A percentile compares a stretch with the other conserved stretches of the same genome.
phyloP scores from a whole-genome alignment of 1,140 invertebrate genomes.

The Dufourea novaeangliae region DNA sequence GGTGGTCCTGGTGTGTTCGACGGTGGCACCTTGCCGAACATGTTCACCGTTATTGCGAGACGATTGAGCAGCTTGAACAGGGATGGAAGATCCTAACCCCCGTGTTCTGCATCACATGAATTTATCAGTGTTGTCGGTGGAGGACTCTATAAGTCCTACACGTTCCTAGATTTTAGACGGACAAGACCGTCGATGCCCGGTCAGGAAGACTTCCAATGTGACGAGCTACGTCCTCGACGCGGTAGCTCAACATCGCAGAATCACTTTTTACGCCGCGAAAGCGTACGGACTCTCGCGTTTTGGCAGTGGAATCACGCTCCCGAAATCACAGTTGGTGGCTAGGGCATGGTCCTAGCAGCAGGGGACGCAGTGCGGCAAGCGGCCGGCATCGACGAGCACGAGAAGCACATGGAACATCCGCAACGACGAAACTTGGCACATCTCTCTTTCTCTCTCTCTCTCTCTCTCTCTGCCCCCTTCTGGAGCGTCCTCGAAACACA shows the following conservation, averaged over 20 bases:
- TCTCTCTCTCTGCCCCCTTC: slow-evolving; percentile 1
- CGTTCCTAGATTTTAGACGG: background rate
- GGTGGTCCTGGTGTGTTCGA: slow-evolving; percentile 71
- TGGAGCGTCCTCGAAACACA: slow-evolving; percentile 1
- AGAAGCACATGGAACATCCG: slow-evolving; percentile 34
- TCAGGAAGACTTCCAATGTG: slow-evolving; percentile 30
- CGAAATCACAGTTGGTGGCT: slow-evolving; percentile 40
- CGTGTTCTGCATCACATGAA: slow-evolving; percentile 50
- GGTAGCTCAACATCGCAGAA: slow-evolving; percentile 24
- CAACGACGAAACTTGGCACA: slow-evolving; percentile 54
- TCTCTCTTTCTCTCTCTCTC: background rate
- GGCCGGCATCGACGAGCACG: background rate
- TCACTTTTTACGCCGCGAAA: background rate
- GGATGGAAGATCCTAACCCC: slow-evolving; percentile 19
- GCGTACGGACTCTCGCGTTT: slow-evolving; percentile 15
- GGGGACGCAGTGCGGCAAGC: slow-evolving; percentile 40
- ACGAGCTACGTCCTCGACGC: background rate
- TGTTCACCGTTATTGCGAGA: slow-evolving; percentile 64
- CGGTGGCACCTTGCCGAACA: slow-evolving; percentile 78
- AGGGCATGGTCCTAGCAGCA: slow-evolving; percentile 35
- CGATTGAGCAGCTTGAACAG: slow-evolving; percentile 29
- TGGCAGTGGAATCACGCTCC: slow-evolving; percentile 57
- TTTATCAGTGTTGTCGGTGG: slow-evolving; percentile 14
- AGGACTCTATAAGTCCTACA: too few species aligned
- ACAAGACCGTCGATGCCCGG: slow-evolving; percentile 3